Conservation (phyloP, 37 sponge, comb jelly and placozoan species). For the Hormiphora californensis region DNA sequence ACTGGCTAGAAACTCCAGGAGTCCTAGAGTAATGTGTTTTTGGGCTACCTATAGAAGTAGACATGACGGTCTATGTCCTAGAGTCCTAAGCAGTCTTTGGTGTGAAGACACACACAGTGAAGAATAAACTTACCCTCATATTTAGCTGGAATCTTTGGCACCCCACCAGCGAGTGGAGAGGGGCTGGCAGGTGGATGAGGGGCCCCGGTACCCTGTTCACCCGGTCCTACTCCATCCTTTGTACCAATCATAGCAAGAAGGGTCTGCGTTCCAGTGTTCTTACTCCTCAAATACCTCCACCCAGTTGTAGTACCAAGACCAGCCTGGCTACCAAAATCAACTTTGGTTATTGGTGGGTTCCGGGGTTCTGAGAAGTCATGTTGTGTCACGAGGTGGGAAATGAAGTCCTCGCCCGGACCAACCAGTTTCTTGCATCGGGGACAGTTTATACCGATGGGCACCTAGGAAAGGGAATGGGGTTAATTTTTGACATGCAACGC, state of each 20-base stretch:
- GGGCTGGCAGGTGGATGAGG: no score
- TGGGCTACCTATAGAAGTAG: no score
- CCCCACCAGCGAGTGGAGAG: no score
- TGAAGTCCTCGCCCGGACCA: slow-evolving; percentile 18
- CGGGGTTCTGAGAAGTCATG: slow-evolving; percentile 4
- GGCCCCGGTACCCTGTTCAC: background rate
- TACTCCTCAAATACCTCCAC: slow-evolving; percentile 12
- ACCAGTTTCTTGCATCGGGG: slow-evolving; percentile 37
- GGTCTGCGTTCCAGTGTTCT: slow-evolving; percentile 46
- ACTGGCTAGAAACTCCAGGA: no score
- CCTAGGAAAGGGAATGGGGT: no score
- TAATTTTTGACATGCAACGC: no score
- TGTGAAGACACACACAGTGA: no score
- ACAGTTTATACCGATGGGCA: background rate
- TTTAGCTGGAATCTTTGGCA: no score
- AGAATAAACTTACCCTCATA: no score
- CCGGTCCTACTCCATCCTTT: slow-evolving; percentile 16
- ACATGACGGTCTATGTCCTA: no score
- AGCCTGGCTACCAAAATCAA: slow-evolving; percentile 34
- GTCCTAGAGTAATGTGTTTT: no score
- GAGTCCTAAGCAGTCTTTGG: no score
- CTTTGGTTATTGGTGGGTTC: background rate
- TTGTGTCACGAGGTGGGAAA: slow-evolving; percentile 25
- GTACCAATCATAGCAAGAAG: background rate
- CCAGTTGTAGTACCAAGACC: slow-evolving; percentile 38